Evolutionary conservation across 2,888 invertebrate genomes (phyloP).

Genomic region (Protodeltote pygarga): DNA sequence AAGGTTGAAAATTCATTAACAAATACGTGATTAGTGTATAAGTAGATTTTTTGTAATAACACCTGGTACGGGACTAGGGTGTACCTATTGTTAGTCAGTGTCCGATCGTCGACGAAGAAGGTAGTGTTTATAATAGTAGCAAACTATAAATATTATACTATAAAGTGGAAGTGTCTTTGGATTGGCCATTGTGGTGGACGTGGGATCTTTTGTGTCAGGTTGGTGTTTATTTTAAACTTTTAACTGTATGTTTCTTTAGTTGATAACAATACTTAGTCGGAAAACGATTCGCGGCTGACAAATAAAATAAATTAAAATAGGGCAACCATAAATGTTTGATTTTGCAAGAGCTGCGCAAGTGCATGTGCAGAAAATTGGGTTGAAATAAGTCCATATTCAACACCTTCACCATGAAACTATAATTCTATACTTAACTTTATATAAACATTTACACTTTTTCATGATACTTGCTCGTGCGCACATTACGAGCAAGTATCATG

Average conservation of each 20-base stretch:
- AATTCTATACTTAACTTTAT: too few species aligned
- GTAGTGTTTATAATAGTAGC: constrained; percentile 26
- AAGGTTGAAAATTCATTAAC: constrained; percentile 16
- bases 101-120: constrained; percentile 31
- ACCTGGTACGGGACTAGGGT: constrained; percentile 17
- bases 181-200: constrained; percentile 36
- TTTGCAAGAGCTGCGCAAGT: too few species aligned
- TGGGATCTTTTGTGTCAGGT: constrained; percentile 46
- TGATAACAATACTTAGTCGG: neutral
- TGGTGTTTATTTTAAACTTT: constrained; percentile 23
- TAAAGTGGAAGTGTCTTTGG: constrained; percentile 38
- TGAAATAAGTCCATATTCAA: too few species aligned
- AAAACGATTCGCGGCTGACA: too few species aligned
- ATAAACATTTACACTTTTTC: too few species aligned
- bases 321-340: too few species aligned
- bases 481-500: too few species aligned
- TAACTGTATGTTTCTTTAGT: neutral
- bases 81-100: constrained; percentile 49
- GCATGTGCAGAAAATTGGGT: too few species aligned
- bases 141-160: constrained; percentile 1
- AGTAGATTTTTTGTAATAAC: constrained; percentile 22
- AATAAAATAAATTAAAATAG: too few species aligned
- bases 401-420: too few species aligned
- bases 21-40: constrained; percentile 20
- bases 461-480: too few species aligned